Percentiles rank a stretch among this genome's conserved stretches.
Conservation (phyloP, 2,797 vertebrate species). For the Chelon auratus region DNA sequence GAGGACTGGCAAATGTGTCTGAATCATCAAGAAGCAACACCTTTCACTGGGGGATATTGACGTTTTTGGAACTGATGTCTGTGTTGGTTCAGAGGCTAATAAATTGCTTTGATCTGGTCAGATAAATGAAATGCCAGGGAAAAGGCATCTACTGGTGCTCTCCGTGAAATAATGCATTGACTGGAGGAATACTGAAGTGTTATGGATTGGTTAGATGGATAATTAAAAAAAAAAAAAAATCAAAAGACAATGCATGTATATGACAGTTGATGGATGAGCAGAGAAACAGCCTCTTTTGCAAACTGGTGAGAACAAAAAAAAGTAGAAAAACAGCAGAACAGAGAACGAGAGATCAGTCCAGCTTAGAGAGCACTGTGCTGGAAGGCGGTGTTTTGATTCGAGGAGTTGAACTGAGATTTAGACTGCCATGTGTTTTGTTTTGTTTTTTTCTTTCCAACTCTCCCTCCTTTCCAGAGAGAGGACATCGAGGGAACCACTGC, state of each 20-base stretch:
- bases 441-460: slow-evolving; percentile 16
- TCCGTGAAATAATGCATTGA: slow-evolving; percentile 27
- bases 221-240: not conserved
- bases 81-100: slow-evolving; percentile 52
- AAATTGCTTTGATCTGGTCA: slow-evolving; percentile 55
- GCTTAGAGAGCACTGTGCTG: not conserved
- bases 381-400: slow-evolving; percentile 21
- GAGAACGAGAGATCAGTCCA: slow-evolving; percentile 11
- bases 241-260: slow-evolving; percentile 5
- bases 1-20: slow-evolving; percentile 29
- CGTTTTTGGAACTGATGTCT: slow-evolving; percentile 54
- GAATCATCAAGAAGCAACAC: slow-evolving; percentile 41
- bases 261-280: slow-evolving; percentile 1
- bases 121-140: slow-evolving; percentile 41
- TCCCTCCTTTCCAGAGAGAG: slow-evolving; percentile 62
- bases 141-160: slow-evolving; percentile 13
- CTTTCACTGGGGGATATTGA: slow-evolving; percentile 58
- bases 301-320: not conserved
- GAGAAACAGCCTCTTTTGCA: slow-evolving; percentile 8
- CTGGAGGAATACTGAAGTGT: not conserved
- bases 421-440: slow-evolving; percentile 8
- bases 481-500: slow-evolving; percentile 71
- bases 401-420: slow-evolving; percentile 34
- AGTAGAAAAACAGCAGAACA: not conserved
- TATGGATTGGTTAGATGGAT: slow-evolving; percentile 13